Evolutionary conservation across 2,888 invertebrate species (phyloP).

Genomic region (Brassicogethes aeneus): DNA sequence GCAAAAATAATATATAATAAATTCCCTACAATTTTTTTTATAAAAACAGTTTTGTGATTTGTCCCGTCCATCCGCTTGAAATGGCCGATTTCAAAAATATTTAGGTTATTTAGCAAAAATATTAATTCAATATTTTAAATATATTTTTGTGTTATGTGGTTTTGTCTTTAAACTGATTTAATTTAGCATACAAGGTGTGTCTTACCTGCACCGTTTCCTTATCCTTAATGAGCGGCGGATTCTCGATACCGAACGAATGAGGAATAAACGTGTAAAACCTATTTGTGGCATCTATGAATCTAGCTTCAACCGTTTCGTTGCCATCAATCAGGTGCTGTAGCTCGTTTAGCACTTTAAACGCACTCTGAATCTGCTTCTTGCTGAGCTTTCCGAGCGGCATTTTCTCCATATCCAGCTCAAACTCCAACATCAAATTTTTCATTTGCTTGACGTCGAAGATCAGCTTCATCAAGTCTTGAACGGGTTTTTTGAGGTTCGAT

Average conservation of each 20-base stretch:
- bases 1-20: no score
- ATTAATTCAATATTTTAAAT: no score
- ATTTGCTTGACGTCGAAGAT: conserved; percentile 89
- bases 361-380: conserved; percentile 77
- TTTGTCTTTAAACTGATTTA: no score
- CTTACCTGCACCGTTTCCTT: conserved; percentile 59
- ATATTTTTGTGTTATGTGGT: no score
- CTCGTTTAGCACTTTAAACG: conserved; percentile 72
- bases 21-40: no score
- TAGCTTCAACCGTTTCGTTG: conserved; percentile 38
- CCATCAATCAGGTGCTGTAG: conserved; percentile 51
- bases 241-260: conserved; percentile 82
- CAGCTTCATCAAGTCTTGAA: conserved; percentile 75
- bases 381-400: conserved; percentile 98
- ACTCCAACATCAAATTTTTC: conserved; percentile 89
- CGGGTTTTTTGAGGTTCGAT: conserved; percentile 62
- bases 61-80: no score
- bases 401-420: conserved; percentile 93
- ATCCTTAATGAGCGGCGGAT: conserved; percentile 73
- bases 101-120: no score
- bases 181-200: background rate
- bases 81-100: no score
- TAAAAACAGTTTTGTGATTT: no score
- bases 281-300: conserved; percentile 81
- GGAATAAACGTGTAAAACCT: conserved; percentile 93